Evolutionary conservation across 1,140 invertebrate genomes (phyloP).

Genomic region (Chionoecetes opilio): DNA sequence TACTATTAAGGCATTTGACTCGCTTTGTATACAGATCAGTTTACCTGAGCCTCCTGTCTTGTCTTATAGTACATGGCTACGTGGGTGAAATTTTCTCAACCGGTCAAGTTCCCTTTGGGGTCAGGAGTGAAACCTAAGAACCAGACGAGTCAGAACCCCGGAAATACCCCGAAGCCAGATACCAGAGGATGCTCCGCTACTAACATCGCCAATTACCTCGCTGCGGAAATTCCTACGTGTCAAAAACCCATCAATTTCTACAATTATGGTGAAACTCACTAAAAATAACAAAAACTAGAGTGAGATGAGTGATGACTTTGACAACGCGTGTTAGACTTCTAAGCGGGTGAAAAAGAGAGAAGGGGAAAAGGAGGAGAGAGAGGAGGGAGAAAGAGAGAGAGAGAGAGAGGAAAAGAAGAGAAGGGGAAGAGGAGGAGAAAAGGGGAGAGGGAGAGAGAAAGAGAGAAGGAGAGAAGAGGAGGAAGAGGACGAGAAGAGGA

Average conservation of each 20-base stretch:
- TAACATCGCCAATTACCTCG: too few relatives aligned
- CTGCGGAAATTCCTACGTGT: background rate
- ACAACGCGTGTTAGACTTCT: background rate
- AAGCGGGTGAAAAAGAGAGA: background rate
- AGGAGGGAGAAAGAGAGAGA: slow-evolving; percentile 36
- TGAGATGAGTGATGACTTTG: background rate
- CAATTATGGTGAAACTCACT: background rate
- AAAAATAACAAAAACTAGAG: background rate
- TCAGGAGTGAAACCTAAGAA: background rate
- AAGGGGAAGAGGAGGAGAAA: background rate
- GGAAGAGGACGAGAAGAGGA: too few relatives aligned
- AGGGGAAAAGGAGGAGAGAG: background rate
- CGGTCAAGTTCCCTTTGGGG: too few relatives aligned
- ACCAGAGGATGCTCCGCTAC: background rate
- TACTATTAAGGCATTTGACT: too few relatives aligned
- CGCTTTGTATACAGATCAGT: too few relatives aligned
- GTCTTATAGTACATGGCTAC: too few relatives aligned
- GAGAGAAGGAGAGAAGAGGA: too few relatives aligned
- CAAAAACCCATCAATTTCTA: background rate
- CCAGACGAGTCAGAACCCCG: background rate
- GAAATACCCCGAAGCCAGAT: background rate
- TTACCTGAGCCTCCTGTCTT: too few relatives aligned
- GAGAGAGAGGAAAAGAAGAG: background rate
- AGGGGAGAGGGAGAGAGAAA: too few relatives aligned
- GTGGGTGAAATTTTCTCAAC: too few relatives aligned